Conservation (phyloP, 2,113 vertebrate species). For the Hemibagrus wyckioides region DNA sequence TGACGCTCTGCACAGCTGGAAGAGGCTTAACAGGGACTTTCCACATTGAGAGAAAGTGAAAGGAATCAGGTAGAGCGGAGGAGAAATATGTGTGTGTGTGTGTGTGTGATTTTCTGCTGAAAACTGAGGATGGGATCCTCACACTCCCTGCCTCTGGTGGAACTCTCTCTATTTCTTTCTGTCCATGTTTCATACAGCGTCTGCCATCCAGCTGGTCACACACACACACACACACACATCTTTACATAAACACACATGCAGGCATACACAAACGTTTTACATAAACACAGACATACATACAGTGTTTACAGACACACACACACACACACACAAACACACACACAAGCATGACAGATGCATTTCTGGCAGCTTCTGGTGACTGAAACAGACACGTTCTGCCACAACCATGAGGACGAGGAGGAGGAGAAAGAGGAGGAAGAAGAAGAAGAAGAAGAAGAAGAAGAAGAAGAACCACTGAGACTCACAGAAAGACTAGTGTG, state of each 20-base stretch:
- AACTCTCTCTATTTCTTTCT: constrained; percentile 13
- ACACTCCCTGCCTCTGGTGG: not conserved
- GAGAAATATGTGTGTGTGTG: not conserved
- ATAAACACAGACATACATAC: not conserved
- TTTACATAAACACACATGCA: not conserved
- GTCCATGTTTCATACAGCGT: constrained; percentile 33
- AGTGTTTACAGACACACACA: too few relatives aligned
- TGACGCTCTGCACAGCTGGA: constrained; percentile 38
- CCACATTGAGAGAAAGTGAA: constrained; percentile 30
- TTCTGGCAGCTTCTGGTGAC: not conserved
- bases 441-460: too few relatives aligned
- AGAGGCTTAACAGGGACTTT: constrained; percentile 53
- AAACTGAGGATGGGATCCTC: not conserved
- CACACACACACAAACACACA: not conserved
- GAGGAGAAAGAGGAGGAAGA: not conserved
- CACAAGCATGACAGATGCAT: not conserved
- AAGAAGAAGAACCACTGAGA: not conserved
- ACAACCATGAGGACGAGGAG: too few relatives aligned
- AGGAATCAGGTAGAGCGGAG: constrained; percentile 20
- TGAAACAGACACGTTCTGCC: not conserved
- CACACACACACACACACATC: not conserved
- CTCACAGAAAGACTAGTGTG: not conserved
- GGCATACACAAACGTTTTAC: not conserved
- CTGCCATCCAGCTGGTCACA: constrained; percentile 49
- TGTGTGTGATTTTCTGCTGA: not conserved